Evolutionary conservation across 2,113 vertebrate genomes (phyloP).

Genomic region (Riparia riparia): DNA sequence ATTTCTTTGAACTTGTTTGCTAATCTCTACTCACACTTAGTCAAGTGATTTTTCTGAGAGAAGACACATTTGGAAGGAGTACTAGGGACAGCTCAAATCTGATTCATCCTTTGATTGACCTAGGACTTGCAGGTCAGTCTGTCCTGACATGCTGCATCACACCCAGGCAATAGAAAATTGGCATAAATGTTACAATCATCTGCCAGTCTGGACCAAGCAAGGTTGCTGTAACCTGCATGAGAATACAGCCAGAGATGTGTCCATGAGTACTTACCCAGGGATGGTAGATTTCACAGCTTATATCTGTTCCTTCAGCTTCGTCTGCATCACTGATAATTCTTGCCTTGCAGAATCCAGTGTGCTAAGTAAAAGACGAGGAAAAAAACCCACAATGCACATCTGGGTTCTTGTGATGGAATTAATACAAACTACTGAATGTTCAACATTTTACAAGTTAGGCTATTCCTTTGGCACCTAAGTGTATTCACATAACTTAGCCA

Average conservation of each 20-base stretch:
- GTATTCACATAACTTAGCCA: neutral
- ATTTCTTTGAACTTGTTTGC: neutral
- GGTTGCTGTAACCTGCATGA: neutral
- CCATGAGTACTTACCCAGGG: slow-evolving; percentile 12
- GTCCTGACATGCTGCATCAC: neutral
- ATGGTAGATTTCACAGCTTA: slow-evolving; percentile 68
- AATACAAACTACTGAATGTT: neutral
- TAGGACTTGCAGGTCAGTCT: neutral
- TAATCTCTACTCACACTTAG: neutral
- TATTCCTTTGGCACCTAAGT: neutral
- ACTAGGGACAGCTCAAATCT: neutral
- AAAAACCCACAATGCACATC: neutral
- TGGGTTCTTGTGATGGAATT: neutral
- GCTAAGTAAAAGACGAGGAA: neutral
- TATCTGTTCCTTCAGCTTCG: neutral
- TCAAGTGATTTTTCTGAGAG: neutral
- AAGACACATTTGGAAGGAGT: neutral
- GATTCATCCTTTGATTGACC: neutral
- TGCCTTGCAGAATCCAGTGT: slow-evolving; percentile 70
- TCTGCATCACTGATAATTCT: neutral
- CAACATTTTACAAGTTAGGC: neutral
- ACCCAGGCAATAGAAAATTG: neutral
- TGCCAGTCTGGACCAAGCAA: neutral
- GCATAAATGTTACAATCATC: fast-evolving
- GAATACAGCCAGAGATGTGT: neutral